Conservation (phyloP, 2,113 vertebrate species). For the Oreamnos americanus region DNA sequence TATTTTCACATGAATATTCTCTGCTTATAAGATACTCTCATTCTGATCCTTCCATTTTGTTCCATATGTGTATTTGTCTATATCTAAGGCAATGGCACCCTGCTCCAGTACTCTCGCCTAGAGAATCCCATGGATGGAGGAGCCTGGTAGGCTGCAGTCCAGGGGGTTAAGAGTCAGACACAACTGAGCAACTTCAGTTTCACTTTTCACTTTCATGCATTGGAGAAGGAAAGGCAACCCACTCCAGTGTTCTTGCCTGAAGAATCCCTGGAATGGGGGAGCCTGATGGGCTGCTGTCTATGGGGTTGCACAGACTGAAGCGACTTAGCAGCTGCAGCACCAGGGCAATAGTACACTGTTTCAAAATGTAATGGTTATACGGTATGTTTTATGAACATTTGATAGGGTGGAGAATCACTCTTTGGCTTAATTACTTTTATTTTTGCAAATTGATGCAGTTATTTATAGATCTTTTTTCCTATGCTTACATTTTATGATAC, state of each 20-base stretch:
- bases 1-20: background rate
- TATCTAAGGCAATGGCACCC: background rate
- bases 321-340: no score
- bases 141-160: no score
- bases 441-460: background rate
- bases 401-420: background rate
- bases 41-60: background rate
- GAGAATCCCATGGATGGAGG: no score
- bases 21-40: background rate
- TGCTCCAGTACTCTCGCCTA: no score
- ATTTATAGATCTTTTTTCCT: background rate
- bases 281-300: accelerated
- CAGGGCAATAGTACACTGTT: background rate
- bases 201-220: no score
- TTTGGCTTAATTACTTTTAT: background rate
- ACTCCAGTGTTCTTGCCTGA: no score
- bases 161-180: no score
- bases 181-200: no score
- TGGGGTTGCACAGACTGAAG: no score
- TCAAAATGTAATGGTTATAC: background rate
- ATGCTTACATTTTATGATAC: background rate
- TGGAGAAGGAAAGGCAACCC: no score
- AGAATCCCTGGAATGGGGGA: no score
- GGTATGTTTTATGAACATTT: background rate
- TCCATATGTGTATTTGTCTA: background rate